Percentiles rank a stretch among this genome's conserved stretches.
phyloP scores from a whole-genome alignment of 2,113 vertebrate genomes.

The Oreochromis tanganicae region DNA sequence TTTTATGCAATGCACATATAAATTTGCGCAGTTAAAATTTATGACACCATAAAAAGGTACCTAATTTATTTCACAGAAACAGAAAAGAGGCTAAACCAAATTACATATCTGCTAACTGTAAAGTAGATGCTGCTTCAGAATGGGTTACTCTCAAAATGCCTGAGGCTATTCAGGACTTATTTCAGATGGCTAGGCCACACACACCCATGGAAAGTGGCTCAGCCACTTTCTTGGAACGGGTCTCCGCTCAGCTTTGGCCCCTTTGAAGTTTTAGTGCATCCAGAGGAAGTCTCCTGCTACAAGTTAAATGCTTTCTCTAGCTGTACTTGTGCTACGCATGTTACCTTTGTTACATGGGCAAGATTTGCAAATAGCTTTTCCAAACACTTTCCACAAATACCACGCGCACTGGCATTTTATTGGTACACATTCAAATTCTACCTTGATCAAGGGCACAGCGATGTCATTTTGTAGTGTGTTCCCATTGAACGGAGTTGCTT shows the following conservation, averaged over 20 bases:
- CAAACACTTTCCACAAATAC: background rate
- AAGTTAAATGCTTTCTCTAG: background rate
- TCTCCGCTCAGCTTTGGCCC: constrained; percentile 22
- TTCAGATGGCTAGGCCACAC: constrained; percentile 51
- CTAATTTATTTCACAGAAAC: constrained; percentile 17
- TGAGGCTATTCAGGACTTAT: constrained; percentile 39
- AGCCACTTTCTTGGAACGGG: constrained; percentile 47
- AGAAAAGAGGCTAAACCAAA: constrained; percentile 14
- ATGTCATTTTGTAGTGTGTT: background rate
- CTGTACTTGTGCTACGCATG: background rate
- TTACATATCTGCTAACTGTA: background rate
- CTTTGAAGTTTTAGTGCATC: constrained; percentile 56
- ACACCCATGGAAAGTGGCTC: constrained; percentile 41
- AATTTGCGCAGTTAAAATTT: background rate
- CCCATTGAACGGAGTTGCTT: background rate
- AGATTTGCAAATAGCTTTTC: background rate
- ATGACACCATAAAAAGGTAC: background rate
- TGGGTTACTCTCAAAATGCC: constrained; percentile 14
- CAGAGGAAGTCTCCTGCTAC: constrained; percentile 12
- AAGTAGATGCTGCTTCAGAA: background rate
- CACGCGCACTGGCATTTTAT: background rate
- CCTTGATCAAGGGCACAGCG: background rate
- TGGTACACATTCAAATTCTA: background rate
- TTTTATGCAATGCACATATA: background rate
- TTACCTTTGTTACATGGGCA: background rate